phyloP scores from a whole-genome alignment of 2,113 vertebrate species.

The Probosciger aterrimus region DNA sequence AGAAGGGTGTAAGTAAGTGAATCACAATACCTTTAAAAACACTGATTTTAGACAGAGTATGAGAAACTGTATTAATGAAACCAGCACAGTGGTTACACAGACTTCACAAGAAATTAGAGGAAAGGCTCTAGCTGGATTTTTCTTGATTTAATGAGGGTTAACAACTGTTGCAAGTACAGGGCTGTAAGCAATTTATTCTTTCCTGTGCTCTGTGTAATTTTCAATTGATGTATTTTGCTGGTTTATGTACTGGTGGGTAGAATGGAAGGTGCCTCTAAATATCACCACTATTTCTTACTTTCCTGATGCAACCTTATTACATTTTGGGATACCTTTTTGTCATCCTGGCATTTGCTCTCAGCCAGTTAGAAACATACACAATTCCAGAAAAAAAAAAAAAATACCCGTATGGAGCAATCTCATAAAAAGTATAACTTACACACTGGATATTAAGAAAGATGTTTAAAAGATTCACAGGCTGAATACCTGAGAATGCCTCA shows the following conservation, averaged over 20 bases:
- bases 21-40: background rate
- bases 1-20: background rate
- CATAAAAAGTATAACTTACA: background rate
- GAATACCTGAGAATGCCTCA: background rate
- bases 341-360: background rate
- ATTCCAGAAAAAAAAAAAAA: background rate
- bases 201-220: background rate
- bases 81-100: fast-evolving
- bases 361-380: background rate
- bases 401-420: background rate
- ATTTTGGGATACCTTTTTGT: background rate
- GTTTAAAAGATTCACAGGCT: background rate
- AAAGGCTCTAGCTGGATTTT: background rate
- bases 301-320: fast-evolving
- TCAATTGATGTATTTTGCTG: background rate
- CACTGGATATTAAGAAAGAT: background rate
- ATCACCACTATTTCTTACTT: background rate
- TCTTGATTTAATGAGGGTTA: background rate
- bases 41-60: fast-evolving
- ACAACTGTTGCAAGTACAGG: background rate
- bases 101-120: background rate
- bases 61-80: background rate
- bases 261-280: background rate
- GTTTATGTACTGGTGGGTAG: background rate
- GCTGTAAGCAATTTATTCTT: background rate